These are phyloP conservation scores for Petrocephalus microphthalmus DNA, from an alignment of 2,113 vertebrate species.

Conservation along the genomic window DNA sequence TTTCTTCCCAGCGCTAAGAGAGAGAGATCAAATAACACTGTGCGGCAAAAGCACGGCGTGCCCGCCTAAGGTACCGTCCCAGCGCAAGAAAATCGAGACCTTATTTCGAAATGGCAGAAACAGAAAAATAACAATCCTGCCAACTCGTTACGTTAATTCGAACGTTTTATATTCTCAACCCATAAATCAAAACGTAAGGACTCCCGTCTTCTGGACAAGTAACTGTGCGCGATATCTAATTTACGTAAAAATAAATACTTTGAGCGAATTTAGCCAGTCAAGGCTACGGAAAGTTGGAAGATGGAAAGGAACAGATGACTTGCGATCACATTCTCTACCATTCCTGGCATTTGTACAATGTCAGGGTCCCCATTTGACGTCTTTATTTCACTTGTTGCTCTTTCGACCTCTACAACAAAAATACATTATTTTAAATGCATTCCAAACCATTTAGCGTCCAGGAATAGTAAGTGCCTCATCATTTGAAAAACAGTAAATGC, in stretches of 20 bases:
- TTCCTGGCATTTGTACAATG: not conserved
- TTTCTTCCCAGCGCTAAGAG: slow-evolving; percentile 95
- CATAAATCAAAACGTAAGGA: not conserved
- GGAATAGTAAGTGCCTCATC: not conserved
- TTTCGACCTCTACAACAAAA: not conserved
- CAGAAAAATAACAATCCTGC: not conserved
- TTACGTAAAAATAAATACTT: not conserved
- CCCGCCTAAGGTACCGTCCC: slow-evolving; percentile 28
- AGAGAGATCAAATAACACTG: slow-evolving; percentile 74
- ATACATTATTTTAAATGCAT: not conserved
- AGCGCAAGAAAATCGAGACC: slow-evolving; percentile 20
- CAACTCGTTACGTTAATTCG: not conserved
- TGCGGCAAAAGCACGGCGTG: slow-evolving; percentile 39
- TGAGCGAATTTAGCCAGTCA: not conserved
- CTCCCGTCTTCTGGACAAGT: not conserved
- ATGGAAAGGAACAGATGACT: not conserved
- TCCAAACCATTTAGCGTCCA: not conserved
- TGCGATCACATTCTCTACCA: not conserved
- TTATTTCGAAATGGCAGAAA: slow-evolving; percentile 12
- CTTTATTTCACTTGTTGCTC: not conserved
- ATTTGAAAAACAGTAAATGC: not conserved
- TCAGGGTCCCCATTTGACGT: not conserved
- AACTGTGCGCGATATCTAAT: not conserved
- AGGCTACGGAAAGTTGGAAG: not conserved
- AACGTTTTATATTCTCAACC: not conserved